Percentiles rank a stretch among this genome's conserved stretches.
Evolutionary conservation across 2,888 invertebrate genomes (phyloP).

Genomic region (Sepiola atlantica): DNA sequence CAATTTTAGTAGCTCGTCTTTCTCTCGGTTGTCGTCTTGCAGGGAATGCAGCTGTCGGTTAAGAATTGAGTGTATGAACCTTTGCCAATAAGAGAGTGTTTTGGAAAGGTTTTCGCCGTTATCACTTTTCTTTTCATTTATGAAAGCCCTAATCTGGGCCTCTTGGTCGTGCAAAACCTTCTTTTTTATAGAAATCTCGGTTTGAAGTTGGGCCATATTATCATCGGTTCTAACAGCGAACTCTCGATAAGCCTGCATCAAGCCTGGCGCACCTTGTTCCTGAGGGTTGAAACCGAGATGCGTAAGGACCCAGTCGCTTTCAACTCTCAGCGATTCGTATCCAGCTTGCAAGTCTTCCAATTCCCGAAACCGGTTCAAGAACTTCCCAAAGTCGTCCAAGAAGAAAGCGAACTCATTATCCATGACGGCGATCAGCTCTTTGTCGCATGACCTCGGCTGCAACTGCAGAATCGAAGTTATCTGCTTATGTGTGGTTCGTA

Average conservation of each 20-base stretch:
- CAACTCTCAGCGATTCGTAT: conserved; percentile 60
- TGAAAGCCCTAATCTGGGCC: neutral
- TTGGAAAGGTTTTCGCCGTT: conserved; percentile 41
- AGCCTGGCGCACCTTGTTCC: conserved; percentile 52
- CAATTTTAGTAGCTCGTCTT: conserved; percentile 58
- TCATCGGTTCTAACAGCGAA: conserved; percentile 61
- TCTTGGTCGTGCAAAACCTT: conserved; percentile 45
- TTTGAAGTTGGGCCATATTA: conserved; percentile 56
- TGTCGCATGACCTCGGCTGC: conserved; percentile 48
- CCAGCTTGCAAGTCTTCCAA: conserved; percentile 57
- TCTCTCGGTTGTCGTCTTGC: conserved; percentile 58
- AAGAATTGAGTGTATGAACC: conserved; percentile 64
- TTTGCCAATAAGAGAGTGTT: conserved; percentile 62
- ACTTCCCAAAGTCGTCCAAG: conserved; percentile 59
- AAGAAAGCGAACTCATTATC: conserved; percentile 59
- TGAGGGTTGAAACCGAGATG: conserved; percentile 60
- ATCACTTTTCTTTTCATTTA: neutral
- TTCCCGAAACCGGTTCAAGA: conserved; percentile 58
- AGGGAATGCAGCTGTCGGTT: conserved; percentile 63
- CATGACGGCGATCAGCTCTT: conserved; percentile 56
- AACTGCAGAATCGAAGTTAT: conserved; percentile 50
- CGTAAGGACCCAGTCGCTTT: conserved; percentile 61
- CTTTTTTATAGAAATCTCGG: conserved; percentile 54
- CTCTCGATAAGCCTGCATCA: conserved; percentile 62
- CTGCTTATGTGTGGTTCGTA: conserved; percentile 50